Percentiles rank a stretch among this genome's conserved stretches.
phyloP scores from a whole-genome alignment of 2,113 vertebrate genomes.

The Cyanistes caeruleus region DNA sequence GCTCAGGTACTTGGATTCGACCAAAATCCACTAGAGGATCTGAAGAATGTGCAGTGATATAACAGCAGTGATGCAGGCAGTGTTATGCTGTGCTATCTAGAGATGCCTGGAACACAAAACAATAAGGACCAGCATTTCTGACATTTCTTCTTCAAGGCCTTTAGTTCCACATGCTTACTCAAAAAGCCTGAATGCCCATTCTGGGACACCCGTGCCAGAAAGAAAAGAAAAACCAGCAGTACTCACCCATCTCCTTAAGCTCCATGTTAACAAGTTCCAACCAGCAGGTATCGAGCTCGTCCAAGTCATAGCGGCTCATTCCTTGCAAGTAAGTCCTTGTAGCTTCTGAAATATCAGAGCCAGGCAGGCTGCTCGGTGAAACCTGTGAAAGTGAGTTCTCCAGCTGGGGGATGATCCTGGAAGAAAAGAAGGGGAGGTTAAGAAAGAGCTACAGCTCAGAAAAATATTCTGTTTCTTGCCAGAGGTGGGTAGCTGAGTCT shows the following conservation, averaged over 20 bases:
- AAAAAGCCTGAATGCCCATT: background rate
- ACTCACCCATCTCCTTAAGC: constrained; percentile 91
- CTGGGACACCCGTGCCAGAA: background rate
- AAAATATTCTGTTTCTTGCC: background rate
- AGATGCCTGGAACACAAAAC: background rate
- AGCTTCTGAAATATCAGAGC: constrained; percentile 72
- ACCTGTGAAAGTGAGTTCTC: constrained; percentile 61
- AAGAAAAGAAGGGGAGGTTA: background rate
- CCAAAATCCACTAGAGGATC: background rate
- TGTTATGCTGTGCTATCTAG: background rate
- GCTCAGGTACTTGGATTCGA: background rate
- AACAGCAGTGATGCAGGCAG: background rate
- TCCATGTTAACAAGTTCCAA: constrained; percentile 91
- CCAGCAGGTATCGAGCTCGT: constrained; percentile 93
- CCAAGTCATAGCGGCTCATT: constrained; percentile 91
- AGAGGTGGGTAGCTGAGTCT: fast-evolving
- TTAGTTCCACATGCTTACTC: background rate
- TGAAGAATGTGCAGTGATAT: background rate
- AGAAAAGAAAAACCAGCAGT: background rate
- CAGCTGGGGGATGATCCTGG: constrained; percentile 76
- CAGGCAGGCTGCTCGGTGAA: constrained; percentile 40
- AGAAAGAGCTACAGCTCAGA: background rate
- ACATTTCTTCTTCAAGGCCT: background rate
- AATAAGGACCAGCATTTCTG: background rate
- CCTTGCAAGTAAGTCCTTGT: constrained; percentile 76